These are phyloP conservation scores for Cerastis rubricosa DNA, from an alignment of 2,888 invertebrate species.

Conservation along the genomic window DNA sequence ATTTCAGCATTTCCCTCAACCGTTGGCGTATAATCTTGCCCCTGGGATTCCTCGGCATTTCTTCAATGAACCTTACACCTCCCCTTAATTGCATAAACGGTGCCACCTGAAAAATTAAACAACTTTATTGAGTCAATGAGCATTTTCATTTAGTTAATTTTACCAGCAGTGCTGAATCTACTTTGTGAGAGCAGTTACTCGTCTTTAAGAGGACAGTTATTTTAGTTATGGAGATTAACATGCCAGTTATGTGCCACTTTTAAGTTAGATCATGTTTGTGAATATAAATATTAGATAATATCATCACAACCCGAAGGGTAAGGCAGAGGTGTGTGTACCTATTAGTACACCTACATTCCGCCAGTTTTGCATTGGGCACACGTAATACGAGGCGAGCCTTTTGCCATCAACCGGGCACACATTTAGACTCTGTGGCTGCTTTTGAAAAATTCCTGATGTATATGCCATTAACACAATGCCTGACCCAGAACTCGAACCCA, in stretches of 20 bases:
- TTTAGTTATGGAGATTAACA: slow-evolving; percentile 2
- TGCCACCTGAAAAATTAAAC: slow-evolving; percentile 80
- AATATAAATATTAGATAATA: neutral
- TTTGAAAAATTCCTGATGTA: no score
- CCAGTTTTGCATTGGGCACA: no score
- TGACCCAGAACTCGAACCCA: no score
- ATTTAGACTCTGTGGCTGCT: no score
- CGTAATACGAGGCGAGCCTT: no score
- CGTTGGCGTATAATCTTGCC: slow-evolving; percentile 93
- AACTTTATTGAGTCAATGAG: slow-evolving; percentile 60
- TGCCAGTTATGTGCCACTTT: neutral
- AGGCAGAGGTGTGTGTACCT: no score
- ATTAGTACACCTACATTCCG: no score
- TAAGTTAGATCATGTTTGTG: neutral
- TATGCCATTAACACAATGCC: no score
- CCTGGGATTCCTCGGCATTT: slow-evolving; percentile 92
- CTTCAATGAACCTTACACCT: slow-evolving; percentile 92
- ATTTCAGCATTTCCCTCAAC: slow-evolving; percentile 86
- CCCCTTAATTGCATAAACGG: slow-evolving; percentile 92
- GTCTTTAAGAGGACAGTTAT: neutral
- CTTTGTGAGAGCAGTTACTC: slow-evolving; percentile 18
- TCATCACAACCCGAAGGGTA: neutral
- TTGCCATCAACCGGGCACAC: no score
- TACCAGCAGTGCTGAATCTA: slow-evolving; percentile 29
- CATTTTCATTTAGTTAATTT: slow-evolving; percentile 62